Evolutionary conservation across 2,797 vertebrate genomes (phyloP), one percentile per base, ranked within the genome.

Genomic region (Sebastes variabilis): DNA sequence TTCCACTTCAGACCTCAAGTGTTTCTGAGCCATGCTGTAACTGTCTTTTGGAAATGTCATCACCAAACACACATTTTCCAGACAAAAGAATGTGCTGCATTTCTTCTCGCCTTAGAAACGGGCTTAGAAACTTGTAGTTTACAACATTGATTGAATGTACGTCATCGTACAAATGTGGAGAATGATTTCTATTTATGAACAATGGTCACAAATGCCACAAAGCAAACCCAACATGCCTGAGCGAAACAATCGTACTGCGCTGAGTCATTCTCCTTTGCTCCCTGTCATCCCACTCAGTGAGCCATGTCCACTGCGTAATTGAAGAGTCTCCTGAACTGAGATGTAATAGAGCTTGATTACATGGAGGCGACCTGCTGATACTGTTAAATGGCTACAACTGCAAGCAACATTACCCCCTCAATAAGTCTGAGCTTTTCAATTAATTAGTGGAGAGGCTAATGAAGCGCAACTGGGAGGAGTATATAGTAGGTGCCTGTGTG

Each of bases 381-480:
- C 76, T 84, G 56, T 32, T 67, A 87, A 91, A 84, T 72, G 52
- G 36, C 64, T 55, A 54, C 85, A 75, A 81, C 54, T 75, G 65
- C 76, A 78, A 69, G 82, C 80, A 77, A 84, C 85, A 89, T 90
- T 90, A 82, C 81, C 61, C 64, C 64, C 72, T 75, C 55, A 67
- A 77, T 86, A 81, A 82, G 52, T 77, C 30, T 2, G 13, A 84
- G 71, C 66, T 56, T 72, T 81, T 82, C 49, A 89, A 79, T 86
- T 83, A 75, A 89, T 88, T 71, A 66, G 29, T n/a, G 9, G 30
- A 11, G 46, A 42, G 65, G 22, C 67, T 86, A 74, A 87, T 83
- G 75, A 89, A 75, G 83, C 8, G 3, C 52, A 84, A 32, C 49
- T 4, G 24, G 25, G 59, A 69, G 16, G 56, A 74, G 55, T 55